Evolutionary conservation across 2,113 vertebrate species (phyloP).

Genomic region (Carollia perspicillata): DNA sequence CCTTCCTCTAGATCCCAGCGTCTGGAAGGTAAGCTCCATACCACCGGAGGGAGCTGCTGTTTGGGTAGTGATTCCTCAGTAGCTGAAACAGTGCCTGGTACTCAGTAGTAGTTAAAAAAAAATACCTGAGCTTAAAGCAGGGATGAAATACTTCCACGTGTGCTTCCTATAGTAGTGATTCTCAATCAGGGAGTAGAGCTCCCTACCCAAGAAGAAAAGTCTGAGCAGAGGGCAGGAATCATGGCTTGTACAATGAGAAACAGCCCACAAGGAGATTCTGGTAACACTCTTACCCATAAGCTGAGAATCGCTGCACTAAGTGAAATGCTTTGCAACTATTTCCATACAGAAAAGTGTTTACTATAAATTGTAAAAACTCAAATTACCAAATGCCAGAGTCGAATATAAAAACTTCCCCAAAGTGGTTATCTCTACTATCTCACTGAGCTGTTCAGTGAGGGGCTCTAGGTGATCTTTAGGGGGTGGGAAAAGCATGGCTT

Average conservation of each 20-base stretch:
- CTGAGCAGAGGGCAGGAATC: not conserved
- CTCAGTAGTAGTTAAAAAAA: not conserved
- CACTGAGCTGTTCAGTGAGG: not conserved
- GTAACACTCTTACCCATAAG: not conserved
- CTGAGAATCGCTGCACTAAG: not conserved
- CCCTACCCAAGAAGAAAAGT: not conserved
- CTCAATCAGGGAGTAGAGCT: not conserved
- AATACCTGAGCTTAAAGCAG: not conserved
- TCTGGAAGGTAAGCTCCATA: not conserved
- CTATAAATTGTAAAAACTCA: not conserved
- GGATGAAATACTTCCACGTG: not conserved
- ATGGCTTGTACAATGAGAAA: not conserved
- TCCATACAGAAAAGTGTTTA: not conserved
- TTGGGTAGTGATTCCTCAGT: not conserved
- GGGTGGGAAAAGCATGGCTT: not conserved
- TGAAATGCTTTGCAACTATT: not conserved
- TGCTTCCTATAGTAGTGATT: not conserved
- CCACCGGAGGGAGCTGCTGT: not conserved
- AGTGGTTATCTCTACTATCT: not conserved
- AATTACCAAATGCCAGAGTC: not conserved
- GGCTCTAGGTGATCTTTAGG: not conserved
- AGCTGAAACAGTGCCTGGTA: not conserved
- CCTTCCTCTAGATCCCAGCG: not conserved
- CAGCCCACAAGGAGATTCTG: not conserved
- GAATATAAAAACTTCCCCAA: not conserved